Evolutionary conservation across 2,797 vertebrate genomes (phyloP).

Genomic region (Neopelma chrysocephalum): DNA sequence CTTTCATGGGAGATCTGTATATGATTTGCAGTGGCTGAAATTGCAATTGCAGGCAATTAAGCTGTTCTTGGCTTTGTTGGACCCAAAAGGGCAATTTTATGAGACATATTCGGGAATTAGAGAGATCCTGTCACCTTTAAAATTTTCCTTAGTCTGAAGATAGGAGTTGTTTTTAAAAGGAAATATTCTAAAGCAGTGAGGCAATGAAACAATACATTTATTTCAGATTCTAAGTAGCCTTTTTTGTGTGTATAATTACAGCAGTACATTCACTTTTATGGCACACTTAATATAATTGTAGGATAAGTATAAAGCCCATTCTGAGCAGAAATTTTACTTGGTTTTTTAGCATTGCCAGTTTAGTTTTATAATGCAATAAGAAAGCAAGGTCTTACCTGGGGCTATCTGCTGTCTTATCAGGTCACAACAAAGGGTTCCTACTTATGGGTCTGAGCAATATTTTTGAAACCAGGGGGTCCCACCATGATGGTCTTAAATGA

Average conservation of each 20-base stretch:
- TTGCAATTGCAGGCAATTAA: conserved; percentile 34
- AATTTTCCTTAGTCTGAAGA: background rate
- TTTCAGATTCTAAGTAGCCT: background rate
- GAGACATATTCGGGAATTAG: background rate
- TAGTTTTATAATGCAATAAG: background rate
- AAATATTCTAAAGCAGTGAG: background rate
- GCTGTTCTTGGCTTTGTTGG: background rate
- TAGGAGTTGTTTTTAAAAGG: background rate
- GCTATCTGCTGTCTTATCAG: background rate
- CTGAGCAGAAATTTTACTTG: background rate
- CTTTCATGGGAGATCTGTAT: conserved; percentile 50
- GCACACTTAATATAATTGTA: background rate
- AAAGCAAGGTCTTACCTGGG: background rate
- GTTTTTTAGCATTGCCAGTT: background rate
- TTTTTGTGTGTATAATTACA: background rate
- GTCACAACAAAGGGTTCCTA: background rate
- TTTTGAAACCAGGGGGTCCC: background rate
- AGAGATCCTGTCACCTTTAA: background rate
- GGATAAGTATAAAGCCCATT: background rate
- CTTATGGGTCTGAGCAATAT: background rate
- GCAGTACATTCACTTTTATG: background rate
- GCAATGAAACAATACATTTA: background rate
- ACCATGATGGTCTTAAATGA: background rate
- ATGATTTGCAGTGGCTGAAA: conserved; percentile 50
- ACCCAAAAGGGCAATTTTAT: background rate